A percentile compares a stretch with the other conserved stretches of the same genome.
Evolutionary conservation across 1,140 invertebrate species (phyloP).

Genomic region (Hormaphis cornu): DNA sequence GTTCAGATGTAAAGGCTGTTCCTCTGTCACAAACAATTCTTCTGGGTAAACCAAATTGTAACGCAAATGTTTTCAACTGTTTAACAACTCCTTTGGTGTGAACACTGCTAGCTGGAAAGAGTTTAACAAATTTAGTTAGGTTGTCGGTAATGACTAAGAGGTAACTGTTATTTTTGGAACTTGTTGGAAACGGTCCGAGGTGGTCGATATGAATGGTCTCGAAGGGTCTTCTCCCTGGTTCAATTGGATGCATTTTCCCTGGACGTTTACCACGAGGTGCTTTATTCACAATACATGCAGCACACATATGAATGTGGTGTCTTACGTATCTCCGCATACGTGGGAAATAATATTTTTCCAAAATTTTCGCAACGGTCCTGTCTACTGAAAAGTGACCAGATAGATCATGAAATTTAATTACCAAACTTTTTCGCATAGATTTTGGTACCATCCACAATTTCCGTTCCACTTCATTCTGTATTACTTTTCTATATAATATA

Average conservation of each 20-base stretch:
- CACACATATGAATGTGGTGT: conserved; percentile 34
- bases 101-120: background rate
- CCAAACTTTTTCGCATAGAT: background rate
- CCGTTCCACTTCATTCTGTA: background rate
- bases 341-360: background rate
- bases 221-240: background rate
- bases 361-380: background rate
- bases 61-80: background rate
- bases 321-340: background rate
- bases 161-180: background rate
- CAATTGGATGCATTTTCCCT: conserved; percentile 34
- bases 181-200: background rate
- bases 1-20: background rate
- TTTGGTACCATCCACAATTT: conserved; percentile 2
- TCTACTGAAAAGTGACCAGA: background rate
- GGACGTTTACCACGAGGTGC: conserved; percentile 30
- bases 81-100: background rate
- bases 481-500: background rate
- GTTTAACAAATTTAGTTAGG: background rate
- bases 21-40: background rate
- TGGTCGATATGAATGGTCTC: background rate
- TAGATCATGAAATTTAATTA: background rate
- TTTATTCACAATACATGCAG: conserved; percentile 34
- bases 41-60: background rate
- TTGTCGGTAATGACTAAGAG: background rate